Conservation (phyloP, 1,140 invertebrate genomes). For the Octopus bimaculoides region DNA sequence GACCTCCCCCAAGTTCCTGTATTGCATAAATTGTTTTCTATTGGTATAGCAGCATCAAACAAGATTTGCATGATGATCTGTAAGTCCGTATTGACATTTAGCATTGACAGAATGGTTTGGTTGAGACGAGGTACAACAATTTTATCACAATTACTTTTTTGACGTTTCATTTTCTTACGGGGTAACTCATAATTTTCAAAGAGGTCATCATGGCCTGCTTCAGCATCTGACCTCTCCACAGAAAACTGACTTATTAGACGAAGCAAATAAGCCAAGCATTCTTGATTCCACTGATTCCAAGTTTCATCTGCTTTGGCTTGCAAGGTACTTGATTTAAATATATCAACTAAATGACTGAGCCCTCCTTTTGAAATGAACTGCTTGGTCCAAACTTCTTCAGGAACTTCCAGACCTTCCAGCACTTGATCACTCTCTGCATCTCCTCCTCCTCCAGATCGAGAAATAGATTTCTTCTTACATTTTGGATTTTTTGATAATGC, state of each 20-base stretch:
- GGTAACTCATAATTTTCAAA: conserved; percentile 48
- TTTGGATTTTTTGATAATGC: conserved; percentile 61
- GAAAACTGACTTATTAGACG: conserved; percentile 78
- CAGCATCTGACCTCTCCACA: conserved; percentile 59
- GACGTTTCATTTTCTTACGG: conserved; percentile 54
- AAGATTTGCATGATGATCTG: conserved; percentile 81
- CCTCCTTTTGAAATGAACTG: conserved; percentile 84
- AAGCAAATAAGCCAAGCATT: conserved; percentile 82
- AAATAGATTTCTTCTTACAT: conserved; percentile 57
- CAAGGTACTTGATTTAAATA: conserved; percentile 80
- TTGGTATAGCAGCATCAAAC: conserved; percentile 68
- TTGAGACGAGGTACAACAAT: conserved; percentile 68
- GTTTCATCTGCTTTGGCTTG: conserved; percentile 53
- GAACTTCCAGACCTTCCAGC: conserved; percentile 30
- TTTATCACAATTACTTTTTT: conserved; percentile 61
- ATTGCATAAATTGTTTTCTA: conserved; percentile 45
- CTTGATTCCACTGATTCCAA: conserved; percentile 84
- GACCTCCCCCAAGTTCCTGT: conserved; percentile 50
- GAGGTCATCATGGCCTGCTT: conserved; percentile 43
- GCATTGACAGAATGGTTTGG: conserved; percentile 74
- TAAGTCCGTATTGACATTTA: conserved; percentile 79
- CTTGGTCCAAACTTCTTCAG: conserved; percentile 47
- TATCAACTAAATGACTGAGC: conserved; percentile 82
- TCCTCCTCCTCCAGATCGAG: conserved; percentile 35
- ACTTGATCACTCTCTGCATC: conserved; percentile 38